Base-by-base conservation (phyloP, 2,113 vertebrate genomes). In the Zosterops pallidus region DNA sequence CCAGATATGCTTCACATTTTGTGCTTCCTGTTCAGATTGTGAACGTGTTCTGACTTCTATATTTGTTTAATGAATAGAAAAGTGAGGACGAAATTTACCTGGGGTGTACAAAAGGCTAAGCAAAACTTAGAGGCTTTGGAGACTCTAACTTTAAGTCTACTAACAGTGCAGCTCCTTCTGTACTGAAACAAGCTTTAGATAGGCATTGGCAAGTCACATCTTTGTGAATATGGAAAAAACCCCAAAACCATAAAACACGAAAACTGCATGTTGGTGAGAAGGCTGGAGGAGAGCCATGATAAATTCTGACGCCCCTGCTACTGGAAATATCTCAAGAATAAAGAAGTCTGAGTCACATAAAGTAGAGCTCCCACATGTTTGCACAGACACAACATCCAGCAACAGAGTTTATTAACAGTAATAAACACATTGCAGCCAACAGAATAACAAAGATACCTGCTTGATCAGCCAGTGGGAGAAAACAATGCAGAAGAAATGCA, bases 221-320 rank as follows among this genome's bases (percentile, higher is more conserved):
- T 79, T 47, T 28, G 39, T 39, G 33, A 91, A 23, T 5, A 50
- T 4, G 9, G 5, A 4, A 33, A 59, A 64, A 41, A 72, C 0
- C 6, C 2, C 18, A 18, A 35, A 5, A 21, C 9, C 16, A 22
- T 11, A 55, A 37, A 47, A 26, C 5, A 11, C 1, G 0, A 49
- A 76, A 63, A 1, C 2, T 24, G 0, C 0, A 4, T 44, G 4
- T 10, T 63, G 18, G 7, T 67, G 15, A 16, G 11, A 37, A 68
- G 22, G 4, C 24, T 81, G 56, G 29, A 75, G 49, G 53, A 82
- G 10, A 57, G 1, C 22, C 8, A 6, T 4, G 4, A 9, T 18
- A 23, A 41, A 6, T 25, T 68, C 26, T 68, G 35, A 24, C 16
- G 9, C 8, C 5, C 2, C 3, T 42, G 12, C 9, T 14, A 2